Conservation (phyloP, 2,888 invertebrate genomes). For the Kuschelorhynchus macadamiae region DNA sequence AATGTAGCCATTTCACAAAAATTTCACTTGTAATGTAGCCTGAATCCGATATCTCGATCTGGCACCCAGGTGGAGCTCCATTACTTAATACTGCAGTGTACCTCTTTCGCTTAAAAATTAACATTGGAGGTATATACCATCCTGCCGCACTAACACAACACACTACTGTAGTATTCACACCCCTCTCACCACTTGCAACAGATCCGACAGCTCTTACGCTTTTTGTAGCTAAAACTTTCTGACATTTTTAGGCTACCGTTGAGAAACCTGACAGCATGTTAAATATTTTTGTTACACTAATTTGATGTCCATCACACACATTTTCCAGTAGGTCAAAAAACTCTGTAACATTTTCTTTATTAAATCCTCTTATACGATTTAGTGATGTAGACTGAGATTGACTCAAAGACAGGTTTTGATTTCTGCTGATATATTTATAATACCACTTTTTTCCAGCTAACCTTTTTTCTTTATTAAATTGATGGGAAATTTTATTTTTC, state of each 20-base stretch:
- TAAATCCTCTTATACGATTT: no score
- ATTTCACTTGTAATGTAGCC: background rate
- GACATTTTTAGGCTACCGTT: conserved; percentile 47
- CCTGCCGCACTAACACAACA: conserved; percentile 8
- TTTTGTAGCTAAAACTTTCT: conserved; percentile 45
- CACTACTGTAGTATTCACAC: conserved; percentile 51
- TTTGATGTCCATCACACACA: conserved; percentile 32
- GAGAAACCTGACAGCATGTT: conserved; percentile 52
- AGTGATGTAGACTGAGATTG: no score
- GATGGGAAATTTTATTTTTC: no score
- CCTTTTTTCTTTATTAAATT: no score
- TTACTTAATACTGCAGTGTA: background rate
- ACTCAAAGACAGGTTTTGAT: no score
- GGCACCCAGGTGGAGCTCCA: background rate
- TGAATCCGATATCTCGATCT: background rate
- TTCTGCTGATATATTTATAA: no score
- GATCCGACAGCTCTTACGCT: conserved; percentile 25
- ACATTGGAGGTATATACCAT: background rate
- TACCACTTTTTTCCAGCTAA: no score
- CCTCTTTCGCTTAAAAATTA: conserved; percentile 5
- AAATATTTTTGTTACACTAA: conserved; percentile 44
- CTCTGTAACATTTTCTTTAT: no score
- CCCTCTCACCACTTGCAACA: conserved; percentile 50
- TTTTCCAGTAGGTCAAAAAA: conserved; percentile 33
- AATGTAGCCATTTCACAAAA: conserved; percentile 12